Conservation (phyloP, 2,113 vertebrate genomes). For the Marmota flaviventris region DNA sequence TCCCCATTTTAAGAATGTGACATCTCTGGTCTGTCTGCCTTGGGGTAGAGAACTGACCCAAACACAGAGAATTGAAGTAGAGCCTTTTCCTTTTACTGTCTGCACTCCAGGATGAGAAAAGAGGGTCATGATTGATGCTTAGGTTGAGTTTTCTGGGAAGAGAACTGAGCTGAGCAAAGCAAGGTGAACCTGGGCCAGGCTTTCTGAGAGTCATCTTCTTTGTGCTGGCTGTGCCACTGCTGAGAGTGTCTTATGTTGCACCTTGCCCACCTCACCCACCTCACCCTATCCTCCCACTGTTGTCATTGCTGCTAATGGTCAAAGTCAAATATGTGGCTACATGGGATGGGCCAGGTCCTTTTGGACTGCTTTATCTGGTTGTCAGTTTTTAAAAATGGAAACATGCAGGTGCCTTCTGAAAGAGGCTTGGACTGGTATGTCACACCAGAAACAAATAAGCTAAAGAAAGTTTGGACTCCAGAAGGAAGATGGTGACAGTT, state of each 20-base stretch:
- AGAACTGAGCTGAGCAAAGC: slow-evolving; percentile 1
- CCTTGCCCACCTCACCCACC: neutral
- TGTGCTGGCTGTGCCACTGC: neutral
- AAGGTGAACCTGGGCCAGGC: neutral
- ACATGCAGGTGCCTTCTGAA: slow-evolving; percentile 50
- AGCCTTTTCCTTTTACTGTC: neutral
- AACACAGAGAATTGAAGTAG: neutral
- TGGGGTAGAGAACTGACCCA: neutral
- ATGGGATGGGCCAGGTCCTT: slow-evolving; percentile 2
- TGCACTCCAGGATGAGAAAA: neutral
- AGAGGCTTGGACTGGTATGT: slow-evolving; percentile 50
- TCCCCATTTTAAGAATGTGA: neutral
- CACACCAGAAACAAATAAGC: slow-evolving; percentile 61
- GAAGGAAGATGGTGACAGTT: slow-evolving; percentile 57
- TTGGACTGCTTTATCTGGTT: slow-evolving; percentile 53
- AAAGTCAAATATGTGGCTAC: slow-evolving; percentile 44
- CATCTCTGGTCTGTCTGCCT: neutral
- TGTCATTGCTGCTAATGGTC: slow-evolving; percentile 62
- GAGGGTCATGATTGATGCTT: neutral
- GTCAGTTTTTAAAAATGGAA: neutral
- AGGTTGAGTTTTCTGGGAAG: slow-evolving; percentile 11
- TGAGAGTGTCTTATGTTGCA: neutral
- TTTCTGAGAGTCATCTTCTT: neutral
- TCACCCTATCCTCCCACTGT: neutral
- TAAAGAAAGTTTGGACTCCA: slow-evolving; percentile 61